Evolutionary conservation across 2,113 vertebrate genomes (phyloP), one percentile per base, ranked within the genome.

Genomic region (Caretta caretta): DNA sequence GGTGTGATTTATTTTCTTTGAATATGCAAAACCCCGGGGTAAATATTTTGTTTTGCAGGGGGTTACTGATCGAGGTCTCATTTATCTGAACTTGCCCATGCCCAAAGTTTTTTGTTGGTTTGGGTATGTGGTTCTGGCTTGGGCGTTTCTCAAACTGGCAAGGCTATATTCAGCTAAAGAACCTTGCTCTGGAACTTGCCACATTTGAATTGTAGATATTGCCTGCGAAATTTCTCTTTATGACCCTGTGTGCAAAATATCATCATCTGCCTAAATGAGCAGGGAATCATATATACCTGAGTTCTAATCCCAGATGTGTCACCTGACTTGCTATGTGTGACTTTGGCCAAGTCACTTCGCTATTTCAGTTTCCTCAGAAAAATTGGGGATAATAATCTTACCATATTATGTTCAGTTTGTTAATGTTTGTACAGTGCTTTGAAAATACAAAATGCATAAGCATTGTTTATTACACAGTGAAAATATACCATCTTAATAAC

Each of bases 61-160:
- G 3, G 24, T 46, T 76, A 46, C 10, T 48, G 42, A 65, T 11
- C 49, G 46, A 76, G 49, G 25, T 59, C 83, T 90, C 38, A 84
- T 86, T 27, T 16, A 59, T 83, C 46, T 89, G 5, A 20, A 85
- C 35, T 42, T 91, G 69, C 8, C 50, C n/a, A 5, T 46, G 48
- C 12, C 20, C 85, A 54, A 46, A 29, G 87, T 95, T 94, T 95
- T 94, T 14, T 76, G 50, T 87, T 31, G 25, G 4, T 90, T 92
- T 87, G 49, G 13, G 25, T 93, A 46, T 81, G 84, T 87, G 76
- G 49, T 78, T n/a, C 56, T 90, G 62, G 10, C 56, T 81, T 93
- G 80, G 16, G 20, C 31, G 25, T 80, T 17, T 76, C 65, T n/a
- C 38, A 14, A 78, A 85, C 29, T 54, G 31, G 3, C 76, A 25